Evolutionary conservation across 2,797 vertebrate species (phyloP).

Genomic region (Pteropus rufus): DNA sequence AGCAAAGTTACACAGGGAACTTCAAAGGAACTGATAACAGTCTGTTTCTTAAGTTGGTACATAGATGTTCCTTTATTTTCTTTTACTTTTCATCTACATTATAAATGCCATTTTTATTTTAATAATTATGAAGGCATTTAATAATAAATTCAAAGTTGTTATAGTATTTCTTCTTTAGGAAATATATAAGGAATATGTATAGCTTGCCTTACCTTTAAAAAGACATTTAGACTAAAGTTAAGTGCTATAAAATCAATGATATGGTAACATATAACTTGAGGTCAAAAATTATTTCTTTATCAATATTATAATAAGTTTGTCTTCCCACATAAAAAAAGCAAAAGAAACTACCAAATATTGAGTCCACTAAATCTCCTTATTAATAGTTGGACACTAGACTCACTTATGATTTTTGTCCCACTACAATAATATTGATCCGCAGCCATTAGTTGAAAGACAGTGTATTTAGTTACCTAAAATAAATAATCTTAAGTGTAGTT

Average conservation of each 20-base stretch:
- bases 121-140: background rate
- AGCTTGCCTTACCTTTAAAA: background rate
- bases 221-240: background rate
- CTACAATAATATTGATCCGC: background rate
- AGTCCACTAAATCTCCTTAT: background rate
- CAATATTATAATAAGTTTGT: background rate
- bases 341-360: background rate
- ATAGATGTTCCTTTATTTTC: background rate
- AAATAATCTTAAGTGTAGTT: background rate
- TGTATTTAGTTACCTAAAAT: background rate
- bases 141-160: background rate
- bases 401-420: background rate
- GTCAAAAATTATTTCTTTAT: background rate
- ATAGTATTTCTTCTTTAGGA: background rate
- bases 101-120: background rate
- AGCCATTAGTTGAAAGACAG: background rate
- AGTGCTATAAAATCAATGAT: background rate
- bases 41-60: background rate
- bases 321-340: background rate
- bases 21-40: background rate
- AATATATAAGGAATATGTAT: background rate
- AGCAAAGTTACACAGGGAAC: background rate
- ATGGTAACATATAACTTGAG: background rate
- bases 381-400: background rate
- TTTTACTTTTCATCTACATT: background rate